Conservation (phyloP, 1,140 invertebrate species). For the Heliothis virescens region DNA sequence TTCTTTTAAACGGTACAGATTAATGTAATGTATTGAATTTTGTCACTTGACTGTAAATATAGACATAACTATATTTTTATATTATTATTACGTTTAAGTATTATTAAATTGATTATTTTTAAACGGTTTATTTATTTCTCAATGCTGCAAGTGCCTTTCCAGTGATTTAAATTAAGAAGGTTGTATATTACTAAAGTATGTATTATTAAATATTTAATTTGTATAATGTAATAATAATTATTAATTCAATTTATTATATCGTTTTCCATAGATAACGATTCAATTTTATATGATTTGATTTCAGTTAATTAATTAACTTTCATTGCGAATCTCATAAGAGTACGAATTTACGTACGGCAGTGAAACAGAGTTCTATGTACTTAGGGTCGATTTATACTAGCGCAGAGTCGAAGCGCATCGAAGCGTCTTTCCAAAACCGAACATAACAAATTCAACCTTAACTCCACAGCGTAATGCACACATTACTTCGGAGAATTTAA, state of each 20-base stretch:
- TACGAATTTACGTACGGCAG: conserved; percentile 17
- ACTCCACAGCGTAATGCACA: too few relatives aligned
- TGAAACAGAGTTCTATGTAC: conserved; percentile 20
- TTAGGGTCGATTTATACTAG: too few relatives aligned
- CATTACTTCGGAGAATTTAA: too few relatives aligned
- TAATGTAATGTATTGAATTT: conserved; percentile 72
- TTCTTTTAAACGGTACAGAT: conserved; percentile 59
- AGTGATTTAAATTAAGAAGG: conserved; percentile 26
- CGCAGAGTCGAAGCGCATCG: too few relatives aligned
- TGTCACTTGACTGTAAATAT: conserved; percentile 78
- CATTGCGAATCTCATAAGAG: conserved; percentile 50
- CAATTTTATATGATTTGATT: conserved; percentile 1
- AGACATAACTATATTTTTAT: conserved; percentile 83
- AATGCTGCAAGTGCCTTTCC: conserved; percentile 64
- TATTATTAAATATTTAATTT: conserved; percentile 16
- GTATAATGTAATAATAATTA: background rate
- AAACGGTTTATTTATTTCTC: conserved; percentile 72
- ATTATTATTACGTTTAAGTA: conserved; percentile 79
- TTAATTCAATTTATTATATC: conserved; percentile 5
- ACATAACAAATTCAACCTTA: too few relatives aligned
- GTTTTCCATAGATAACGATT: conserved; percentile 1
- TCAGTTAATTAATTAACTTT: conserved; percentile 22
- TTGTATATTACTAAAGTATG: background rate
- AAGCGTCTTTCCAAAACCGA: too few relatives aligned
- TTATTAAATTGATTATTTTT: conserved; percentile 72